These are phyloP conservation scores for Melanaphis sacchari DNA, from an alignment of 1,140 invertebrate genomes.

Conservation along the genomic window DNA sequence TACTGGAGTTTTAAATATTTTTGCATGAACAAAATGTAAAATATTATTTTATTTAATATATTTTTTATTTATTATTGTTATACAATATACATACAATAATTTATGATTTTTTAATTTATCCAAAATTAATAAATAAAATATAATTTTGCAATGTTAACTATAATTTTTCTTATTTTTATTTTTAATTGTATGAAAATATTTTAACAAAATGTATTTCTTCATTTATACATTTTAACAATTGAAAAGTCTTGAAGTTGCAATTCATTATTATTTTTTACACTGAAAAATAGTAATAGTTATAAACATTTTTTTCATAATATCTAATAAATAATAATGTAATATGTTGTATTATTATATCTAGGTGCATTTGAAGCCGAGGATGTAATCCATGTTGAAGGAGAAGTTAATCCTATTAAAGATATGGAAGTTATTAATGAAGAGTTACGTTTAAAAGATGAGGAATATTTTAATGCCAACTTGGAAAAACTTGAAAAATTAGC, in stretches of 20 bases:
- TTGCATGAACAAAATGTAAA: background rate
- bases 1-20: background rate
- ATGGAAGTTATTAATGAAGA: slow-evolving; percentile 97
- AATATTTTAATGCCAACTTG: slow-evolving; percentile 79
- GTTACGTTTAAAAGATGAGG: slow-evolving; percentile 91
- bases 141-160: slow-evolving; percentile 11
- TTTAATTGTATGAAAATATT: slow-evolving; percentile 7
- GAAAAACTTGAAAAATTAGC: slow-evolving; percentile 90
- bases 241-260: slow-evolving; percentile 7
- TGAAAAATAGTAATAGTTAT: slow-evolving; percentile 33
- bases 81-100: background rate
- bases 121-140: background rate
- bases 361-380: slow-evolving; percentile 98
- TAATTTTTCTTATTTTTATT: background rate
- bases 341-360: slow-evolving; percentile 62
- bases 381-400: slow-evolving; percentile 97
- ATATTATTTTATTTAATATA: background rate
- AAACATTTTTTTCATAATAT: background rate
- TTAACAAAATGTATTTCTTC: slow-evolving; percentile 15
- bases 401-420: slow-evolving; percentile 96
- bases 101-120: background rate
- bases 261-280: slow-evolving; percentile 32
- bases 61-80: background rate
- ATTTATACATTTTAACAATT: background rate
- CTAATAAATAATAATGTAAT: background rate